phyloP scores from a whole-genome alignment of 2,113 vertebrate genomes.

The Gymnorhina tibicen region DNA sequence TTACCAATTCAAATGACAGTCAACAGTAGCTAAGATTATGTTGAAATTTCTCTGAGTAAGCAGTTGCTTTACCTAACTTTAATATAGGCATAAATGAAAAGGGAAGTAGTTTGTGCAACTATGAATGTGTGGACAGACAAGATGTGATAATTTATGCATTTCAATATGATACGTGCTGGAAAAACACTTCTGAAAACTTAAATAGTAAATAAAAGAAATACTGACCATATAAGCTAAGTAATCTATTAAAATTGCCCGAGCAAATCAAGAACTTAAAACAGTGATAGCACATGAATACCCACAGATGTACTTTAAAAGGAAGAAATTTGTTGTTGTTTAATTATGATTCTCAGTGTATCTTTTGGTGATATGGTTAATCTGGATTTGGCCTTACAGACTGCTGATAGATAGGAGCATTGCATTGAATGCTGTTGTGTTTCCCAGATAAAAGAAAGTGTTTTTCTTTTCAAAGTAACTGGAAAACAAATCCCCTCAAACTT shows the following conservation, averaged over 20 bases:
- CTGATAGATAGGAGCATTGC: neutral
- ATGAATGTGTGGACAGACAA: neutral
- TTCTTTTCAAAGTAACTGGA: neutral
- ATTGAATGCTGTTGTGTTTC: neutral
- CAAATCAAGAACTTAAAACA: neutral
- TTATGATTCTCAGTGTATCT: neutral
- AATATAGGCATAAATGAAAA: neutral
- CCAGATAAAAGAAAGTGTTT: neutral
- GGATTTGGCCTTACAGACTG: neutral
- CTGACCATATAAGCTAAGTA: neutral
- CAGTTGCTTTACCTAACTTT: slow-evolving; percentile 27
- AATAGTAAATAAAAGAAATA: neutral
- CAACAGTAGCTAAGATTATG: slow-evolving; percentile 7
- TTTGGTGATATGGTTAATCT: neutral
- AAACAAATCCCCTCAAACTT: neutral
- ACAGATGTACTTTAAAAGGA: neutral
- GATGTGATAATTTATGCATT: neutral
- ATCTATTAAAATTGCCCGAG: neutral
- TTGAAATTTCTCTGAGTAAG: slow-evolving; percentile 27
- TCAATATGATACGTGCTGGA: neutral
- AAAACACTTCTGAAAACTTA: neutral
- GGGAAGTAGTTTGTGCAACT: slow-evolving; percentile 18
- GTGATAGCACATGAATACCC: neutral
- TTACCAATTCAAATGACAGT: neutral
- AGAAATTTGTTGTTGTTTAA: neutral